Base-by-base conservation (phyloP, 2,888 invertebrate species). In the Ganaspis brasiliensis region DNA sequence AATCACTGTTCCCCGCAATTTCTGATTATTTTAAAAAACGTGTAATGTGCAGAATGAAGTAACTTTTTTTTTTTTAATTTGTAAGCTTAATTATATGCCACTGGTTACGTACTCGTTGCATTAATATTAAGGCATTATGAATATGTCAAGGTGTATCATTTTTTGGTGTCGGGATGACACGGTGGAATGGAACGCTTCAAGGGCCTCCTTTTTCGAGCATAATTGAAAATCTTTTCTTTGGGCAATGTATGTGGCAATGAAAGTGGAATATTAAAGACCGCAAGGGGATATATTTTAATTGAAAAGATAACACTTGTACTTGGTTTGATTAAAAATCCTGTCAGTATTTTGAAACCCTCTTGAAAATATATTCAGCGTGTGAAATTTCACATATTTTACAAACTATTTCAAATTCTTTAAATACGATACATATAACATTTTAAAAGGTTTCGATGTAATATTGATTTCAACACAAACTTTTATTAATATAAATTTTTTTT, bases 101-200 rank as follows among this genome's bases (percentile, higher is more conserved):
- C 63, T 4, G 63, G 40, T 37, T 26, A 26, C n/a, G 59, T 37
- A 14, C 37, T 63, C 37, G 5, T 63, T 63, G 37, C 19, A 63
- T 63, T 63, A 67, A 67, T 67, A 49, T 67, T 49, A 49, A 67
- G 67, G 45, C 67, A 67, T 45, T 67, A 67, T 67, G 67, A 67
- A 49, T 67, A 67, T 67, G 67, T 67, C 67, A 67, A 67, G 67
- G 67, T 67, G 67, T 21, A 24, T 45, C 21, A 67, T 67, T 40
- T 67, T 49, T 67, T 24, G 45, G 67, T 67, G 45, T 45, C 26
- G 67, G 26, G 45, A 67, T 67, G 45, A 67, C 67, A 49, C 45
- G 45, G 14, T 49, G n/a, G n/a, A 49, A 45, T 24, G 67, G 1
- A 67, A 45, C 45, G 26, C 19, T 21, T 21, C 67, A 45, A 49